phyloP scores from a whole-genome alignment of 2,888 invertebrate genomes.

The Sepiola atlantica region DNA sequence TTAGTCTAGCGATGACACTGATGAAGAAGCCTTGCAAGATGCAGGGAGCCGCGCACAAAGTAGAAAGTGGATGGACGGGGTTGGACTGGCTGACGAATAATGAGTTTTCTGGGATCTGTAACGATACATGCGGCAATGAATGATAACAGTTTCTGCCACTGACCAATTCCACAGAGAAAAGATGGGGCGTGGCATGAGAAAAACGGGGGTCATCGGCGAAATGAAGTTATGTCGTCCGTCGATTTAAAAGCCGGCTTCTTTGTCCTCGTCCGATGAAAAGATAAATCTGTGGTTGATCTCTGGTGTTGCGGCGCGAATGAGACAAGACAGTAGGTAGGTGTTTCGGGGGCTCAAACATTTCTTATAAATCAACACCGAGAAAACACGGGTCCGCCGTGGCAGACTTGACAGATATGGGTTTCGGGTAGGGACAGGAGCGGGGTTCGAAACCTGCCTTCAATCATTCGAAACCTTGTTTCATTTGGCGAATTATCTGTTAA shows the following conservation, averaged over 20 bases:
- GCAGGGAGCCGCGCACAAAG: neutral
- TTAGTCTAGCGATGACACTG: constrained; percentile 2
- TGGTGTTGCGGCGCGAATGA: neutral
- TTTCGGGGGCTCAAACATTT: neutral
- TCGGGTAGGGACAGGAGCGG: too few relatives aligned
- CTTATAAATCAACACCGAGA: neutral
- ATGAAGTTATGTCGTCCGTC: neutral
- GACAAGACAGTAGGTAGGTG: neutral
- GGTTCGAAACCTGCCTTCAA: neutral
- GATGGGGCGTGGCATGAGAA: neutral
- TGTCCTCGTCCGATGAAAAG: neutral
- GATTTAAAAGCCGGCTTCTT: neutral
- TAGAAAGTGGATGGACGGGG: neutral
- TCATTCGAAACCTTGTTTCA: neutral
- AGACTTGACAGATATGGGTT: neutral
- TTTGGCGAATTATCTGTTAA: neutral
- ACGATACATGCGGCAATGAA: neutral
- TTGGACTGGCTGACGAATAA: neutral
- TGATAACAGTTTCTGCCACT: neutral
- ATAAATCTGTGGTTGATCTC: neutral
- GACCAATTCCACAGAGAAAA: neutral
- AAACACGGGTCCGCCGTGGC: neutral
- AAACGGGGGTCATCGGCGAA: neutral
- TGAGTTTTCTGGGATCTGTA: neutral
- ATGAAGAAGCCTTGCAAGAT: neutral